Conservation (phyloP, 1,140 invertebrate species). For the Platyura marginata region DNA sequence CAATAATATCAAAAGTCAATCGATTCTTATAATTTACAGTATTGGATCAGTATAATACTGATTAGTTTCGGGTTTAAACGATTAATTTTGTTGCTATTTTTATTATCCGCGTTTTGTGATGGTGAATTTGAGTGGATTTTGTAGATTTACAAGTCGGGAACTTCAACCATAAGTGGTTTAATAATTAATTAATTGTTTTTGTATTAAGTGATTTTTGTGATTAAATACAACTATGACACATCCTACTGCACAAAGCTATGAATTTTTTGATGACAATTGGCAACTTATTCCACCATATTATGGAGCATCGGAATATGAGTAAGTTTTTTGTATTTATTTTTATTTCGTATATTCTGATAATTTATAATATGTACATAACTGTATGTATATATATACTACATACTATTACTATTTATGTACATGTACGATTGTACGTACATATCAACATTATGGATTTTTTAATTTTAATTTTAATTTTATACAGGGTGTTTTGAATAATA, state of each 20-base stretch:
- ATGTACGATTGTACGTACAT: no score
- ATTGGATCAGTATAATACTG: neutral
- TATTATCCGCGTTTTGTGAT: neutral
- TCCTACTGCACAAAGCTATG: conserved; percentile 15
- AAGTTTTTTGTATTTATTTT: no score
- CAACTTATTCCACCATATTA: conserved; percentile 49
- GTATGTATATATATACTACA: no score
- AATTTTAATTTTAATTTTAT: no score
- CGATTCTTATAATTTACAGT: neutral
- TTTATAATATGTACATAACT: no score
- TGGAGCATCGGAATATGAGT: conserved; percentile 28
- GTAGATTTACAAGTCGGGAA: neutral
- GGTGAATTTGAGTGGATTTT: neutral
- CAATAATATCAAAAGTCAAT: neutral
- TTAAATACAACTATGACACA: neutral
- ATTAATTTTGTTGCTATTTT: neutral
- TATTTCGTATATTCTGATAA: no score
- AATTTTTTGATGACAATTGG: conserved; percentile 45
- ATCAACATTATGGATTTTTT: no score
- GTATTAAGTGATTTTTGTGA: neutral
- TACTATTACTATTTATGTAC: no score
- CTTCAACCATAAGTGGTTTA: neutral
- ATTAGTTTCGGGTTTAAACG: neutral
- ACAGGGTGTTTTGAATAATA: no score
- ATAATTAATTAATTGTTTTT: neutral